A percentile compares a stretch with the other conserved stretches of the same genome.
Evolutionary conservation across 2,113 vertebrate genomes (phyloP).

Genomic region (Vicugna pacos): DNA sequence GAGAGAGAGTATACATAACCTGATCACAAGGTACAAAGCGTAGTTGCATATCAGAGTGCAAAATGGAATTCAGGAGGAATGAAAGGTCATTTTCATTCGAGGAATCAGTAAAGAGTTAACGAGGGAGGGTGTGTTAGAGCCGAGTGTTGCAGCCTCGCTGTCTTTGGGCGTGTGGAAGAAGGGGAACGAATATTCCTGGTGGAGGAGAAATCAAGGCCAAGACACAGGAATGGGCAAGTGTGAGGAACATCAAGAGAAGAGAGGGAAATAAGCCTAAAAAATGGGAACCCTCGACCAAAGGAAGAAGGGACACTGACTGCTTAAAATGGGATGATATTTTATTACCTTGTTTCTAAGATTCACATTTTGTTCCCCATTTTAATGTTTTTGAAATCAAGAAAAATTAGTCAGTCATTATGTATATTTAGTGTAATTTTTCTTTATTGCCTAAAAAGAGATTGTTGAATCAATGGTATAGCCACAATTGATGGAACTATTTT

Average conservation of each 20-base stretch:
- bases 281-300: neutral
- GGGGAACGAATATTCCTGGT: neutral
- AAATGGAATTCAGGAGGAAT: neutral
- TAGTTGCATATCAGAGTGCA: neutral
- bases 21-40: neutral
- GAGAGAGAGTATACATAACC: neutral
- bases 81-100: conserved; percentile 4
- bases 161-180: neutral
- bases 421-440: conserved; percentile 10
- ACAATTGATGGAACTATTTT: neutral
- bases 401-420: neutral
- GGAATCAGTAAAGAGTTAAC: neutral
- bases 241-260: neutral
- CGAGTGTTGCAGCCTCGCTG: neutral
- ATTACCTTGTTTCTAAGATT: conserved; percentile 22
- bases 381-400: conserved; percentile 25
- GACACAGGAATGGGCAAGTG: neutral
- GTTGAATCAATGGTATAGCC: neutral
- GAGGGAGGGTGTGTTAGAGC: neutral
- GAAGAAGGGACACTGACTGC: neutral
- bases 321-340: neutral
- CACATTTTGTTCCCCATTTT: neutral
- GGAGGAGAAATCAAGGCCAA: neutral
- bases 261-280: neutral
- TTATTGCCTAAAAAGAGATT: neutral